These are phyloP conservation scores for Cylas formicarius DNA, from an alignment of 1,140 invertebrate genomes.

Conservation along the genomic window DNA sequence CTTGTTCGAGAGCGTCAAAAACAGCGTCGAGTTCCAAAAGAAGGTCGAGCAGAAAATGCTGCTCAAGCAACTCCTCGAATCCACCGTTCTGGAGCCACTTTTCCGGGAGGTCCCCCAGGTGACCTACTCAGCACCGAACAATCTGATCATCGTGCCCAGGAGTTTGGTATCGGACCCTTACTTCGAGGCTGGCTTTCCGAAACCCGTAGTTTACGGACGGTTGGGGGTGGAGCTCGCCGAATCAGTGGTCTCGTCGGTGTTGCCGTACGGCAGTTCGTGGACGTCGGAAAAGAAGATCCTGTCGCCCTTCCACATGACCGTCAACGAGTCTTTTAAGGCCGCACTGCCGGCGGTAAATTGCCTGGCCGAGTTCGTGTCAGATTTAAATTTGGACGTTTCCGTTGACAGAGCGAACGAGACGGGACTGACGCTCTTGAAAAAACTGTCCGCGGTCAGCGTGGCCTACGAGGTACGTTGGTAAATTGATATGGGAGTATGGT, in stretches of 20 bases:
- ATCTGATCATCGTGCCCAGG: conserved; percentile 46
- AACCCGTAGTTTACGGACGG: conserved; percentile 45
- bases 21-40: conserved; percentile 40
- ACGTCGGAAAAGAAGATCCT: conserved; percentile 42
- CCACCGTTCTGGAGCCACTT: conserved; percentile 12
- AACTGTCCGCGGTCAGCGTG: conserved; percentile 30
- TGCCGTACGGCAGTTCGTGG: conserved; percentile 42
- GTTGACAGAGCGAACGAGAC: conserved; percentile 26
- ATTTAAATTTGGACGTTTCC: conserved; percentile 21
- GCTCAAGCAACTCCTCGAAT: conserved; percentile 14
- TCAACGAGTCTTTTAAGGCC: conserved; percentile 31
- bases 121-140: conserved; percentile 41
- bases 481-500: too few species aligned
- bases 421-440: conserved; percentile 23
- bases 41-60: conserved; percentile 25
- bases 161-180: conserved; percentile 39
- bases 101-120: conserved; percentile 36
- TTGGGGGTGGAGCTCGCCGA: conserved; percentile 45
- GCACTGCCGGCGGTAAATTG: conserved; percentile 21
- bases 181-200: conserved; percentile 43
- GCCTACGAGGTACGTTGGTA: conserved; percentile 29
- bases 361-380: conserved; percentile 25
- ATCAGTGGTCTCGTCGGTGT: conserved; percentile 41
- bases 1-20: conserved; percentile 46
- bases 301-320: conserved; percentile 31